Evolutionary conservation across 2,797 vertebrate species (phyloP), one percentile per base, ranked within the genome.

Genomic region (Sternotherus odoratus): DNA sequence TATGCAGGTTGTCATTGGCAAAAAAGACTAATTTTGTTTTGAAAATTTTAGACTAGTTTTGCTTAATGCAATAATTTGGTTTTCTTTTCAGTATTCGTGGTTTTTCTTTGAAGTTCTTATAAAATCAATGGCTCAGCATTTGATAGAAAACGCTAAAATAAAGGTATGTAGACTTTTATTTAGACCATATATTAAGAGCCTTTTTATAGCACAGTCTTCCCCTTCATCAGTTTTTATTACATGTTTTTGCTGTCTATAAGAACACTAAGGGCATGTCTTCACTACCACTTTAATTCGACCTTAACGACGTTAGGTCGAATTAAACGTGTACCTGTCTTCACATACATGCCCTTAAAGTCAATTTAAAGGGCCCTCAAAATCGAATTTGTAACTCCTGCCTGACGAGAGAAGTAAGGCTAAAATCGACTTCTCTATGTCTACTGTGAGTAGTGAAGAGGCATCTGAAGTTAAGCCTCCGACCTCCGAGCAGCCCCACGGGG

Each of bases 91-190:
- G 99, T 99, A 99, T 97, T 99, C 99, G 1, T 99, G 99, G 99
- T 99, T 99, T 98, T 99, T 99, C 98, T 99, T 99, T 96, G 99
- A 99, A 98, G 98, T 99, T 91, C 97, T 99, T 94, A 98, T 99
- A 96, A 99, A 99, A 97, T 99, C 99, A 93, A 99, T 99, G 99
- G 99, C 99, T 91, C 99, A 99, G 96, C 98, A 99, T 96, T 97
- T 99, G 98, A 99, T 99, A 95, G 99, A 99, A 97, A 99, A 99
- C 96, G 97, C 98, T 88, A 99, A 99, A 98, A 98, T 99, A 74
- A 99, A 99, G 98, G 99, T 99, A 98, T 93, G 98, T 98, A 81
- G 69, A 51, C n/a, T 91, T 77, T 8, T 2, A 87, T 48, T 86
- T 79, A 48, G 72, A 75, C 13, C 12, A 17, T 43, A 43, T 43